phyloP scores from a whole-genome alignment of 92 coral and sea anemone species.

The Diadumene lineata region DNA sequence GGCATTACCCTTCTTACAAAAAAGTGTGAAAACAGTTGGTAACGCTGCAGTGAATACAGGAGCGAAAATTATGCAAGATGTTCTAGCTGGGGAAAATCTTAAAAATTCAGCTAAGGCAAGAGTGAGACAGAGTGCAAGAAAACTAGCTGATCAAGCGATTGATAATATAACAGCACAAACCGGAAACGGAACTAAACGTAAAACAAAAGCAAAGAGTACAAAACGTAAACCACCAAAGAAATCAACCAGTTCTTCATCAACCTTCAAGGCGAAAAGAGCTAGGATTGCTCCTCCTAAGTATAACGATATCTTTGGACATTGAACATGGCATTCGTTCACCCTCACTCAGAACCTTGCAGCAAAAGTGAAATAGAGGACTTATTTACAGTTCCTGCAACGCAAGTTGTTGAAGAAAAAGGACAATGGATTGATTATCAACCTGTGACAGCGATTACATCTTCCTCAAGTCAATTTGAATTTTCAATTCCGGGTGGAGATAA shows the following conservation, averaged over 20 bases:
- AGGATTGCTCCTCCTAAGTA: background rate
- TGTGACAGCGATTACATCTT: constrained; percentile 12
- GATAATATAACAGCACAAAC: no score
- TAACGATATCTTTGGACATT: background rate
- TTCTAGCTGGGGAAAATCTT: no score
- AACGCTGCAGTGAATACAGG: no score
- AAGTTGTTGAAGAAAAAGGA: constrained; percentile 18
- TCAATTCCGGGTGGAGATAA: background rate
- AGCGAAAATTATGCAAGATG: no score
- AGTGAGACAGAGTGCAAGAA: no score
- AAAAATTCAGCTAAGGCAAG: no score
- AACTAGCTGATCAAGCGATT: background rate
- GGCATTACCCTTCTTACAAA: no score
- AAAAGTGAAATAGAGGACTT: constrained; percentile 32
- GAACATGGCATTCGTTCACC: constrained; percentile 36
- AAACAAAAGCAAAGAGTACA: no score
- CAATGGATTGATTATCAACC: constrained; percentile 34
- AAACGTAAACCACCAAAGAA: background rate
- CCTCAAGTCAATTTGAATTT: background rate
- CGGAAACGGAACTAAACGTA: no score
- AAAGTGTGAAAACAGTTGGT: no score
- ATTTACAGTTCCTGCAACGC: constrained; percentile 37
- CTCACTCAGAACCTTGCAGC: constrained; percentile 30
- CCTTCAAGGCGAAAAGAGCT: background rate
- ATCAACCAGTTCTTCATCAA: background rate